Conservation (phyloP, 2,113 vertebrate species). For the Eira barbara region DNA sequence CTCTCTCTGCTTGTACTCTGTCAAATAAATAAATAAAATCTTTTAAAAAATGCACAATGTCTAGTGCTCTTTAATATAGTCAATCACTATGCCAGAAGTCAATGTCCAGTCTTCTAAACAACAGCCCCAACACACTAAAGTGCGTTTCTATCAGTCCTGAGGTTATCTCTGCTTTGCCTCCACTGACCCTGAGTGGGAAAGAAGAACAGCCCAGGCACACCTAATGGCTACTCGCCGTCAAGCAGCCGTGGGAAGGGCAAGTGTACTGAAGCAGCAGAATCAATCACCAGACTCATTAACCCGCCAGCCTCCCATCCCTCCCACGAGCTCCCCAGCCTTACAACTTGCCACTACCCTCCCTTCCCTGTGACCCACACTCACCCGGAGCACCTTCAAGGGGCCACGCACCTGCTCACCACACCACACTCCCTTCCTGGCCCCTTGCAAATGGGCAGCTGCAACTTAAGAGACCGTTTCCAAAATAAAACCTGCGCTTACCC, state of each 20-base stretch:
- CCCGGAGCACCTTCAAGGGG: constrained; percentile 78
- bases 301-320: constrained; percentile 70
- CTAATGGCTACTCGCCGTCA: constrained; percentile 77
- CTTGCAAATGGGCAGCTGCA: constrained; percentile 73
- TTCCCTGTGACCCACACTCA: constrained; percentile 69
- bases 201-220: constrained; percentile 69
- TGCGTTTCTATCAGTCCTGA: constrained; percentile 75
- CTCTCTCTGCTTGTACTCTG: too few relatives aligned
- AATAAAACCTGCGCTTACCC: neutral
- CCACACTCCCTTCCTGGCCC: constrained; percentile 71
- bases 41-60: neutral
- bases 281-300: constrained; percentile 79
- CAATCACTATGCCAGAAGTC: neutral
- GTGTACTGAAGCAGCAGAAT: constrained; percentile 74
- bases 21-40: too few relatives aligned
- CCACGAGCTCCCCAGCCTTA: constrained; percentile 38
- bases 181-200: constrained; percentile 75
- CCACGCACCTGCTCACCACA: constrained; percentile 75
- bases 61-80: neutral
- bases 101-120: neutral
- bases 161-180: constrained; percentile 74
- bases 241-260: constrained; percentile 77
- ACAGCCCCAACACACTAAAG: constrained; percentile 67
- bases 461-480: constrained; percentile 74
- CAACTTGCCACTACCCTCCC: constrained; percentile 70